Base-by-base conservation (phyloP, 30 jellyfish, hydroid and myxozoan species). In the Hydractinia symbiolongicarpus region DNA sequence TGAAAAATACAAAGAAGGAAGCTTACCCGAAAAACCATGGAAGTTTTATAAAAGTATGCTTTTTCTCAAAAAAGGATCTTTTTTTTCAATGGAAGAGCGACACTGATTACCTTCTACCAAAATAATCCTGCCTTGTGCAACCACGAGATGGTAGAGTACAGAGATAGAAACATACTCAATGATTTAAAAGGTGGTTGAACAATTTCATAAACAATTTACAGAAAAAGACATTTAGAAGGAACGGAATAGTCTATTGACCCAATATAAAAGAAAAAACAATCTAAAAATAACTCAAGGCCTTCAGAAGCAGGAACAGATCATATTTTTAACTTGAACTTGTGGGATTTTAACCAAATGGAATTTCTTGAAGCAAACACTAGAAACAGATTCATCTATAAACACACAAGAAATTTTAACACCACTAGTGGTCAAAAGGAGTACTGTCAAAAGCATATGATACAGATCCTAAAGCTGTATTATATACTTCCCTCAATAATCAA, bases 401-500 rank as follows among this genome's bases (percentile, higher is more conserved):
- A 64, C 81, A 8, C 16, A 5, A 6, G 70, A 72, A 1, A 19
- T 16, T 7, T 10, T 10, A 5, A 58, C 40, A 6, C 49, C 7
- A 10, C 9, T 73, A 72, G 8, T 58, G 7, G 56, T 58, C 6
- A 10, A 54, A 8, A 8, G 60, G 50, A 72, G 50, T 7, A 8
- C 50, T 58, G 16, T 19, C 40, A 10, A 30, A 8, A 19, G 16
- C 81, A 19, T 58, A 4, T 15, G 81, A 0, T 7, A 72, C 60
- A 19, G 57, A 30, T 50, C 58, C 61, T 71, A 71, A n/a, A 71
- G 80, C 80, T 71, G 80, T 57, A 50, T 71, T 71, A 57, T 71
- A 16, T n/a, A n/a, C n/a, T n/a, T n/a, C n/a, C n/a, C n/a, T n/a
- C n/a, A 8, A 72, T 1, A 73, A 51, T 72, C 4, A 19, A 72